Percentiles rank a stretch among this genome's conserved stretches.
These are phyloP conservation scores for roundworm (Caenorhabditis elegans) DNA, from an alignment of 1,140 invertebrate genomes.

Conservation along the genomic window DNA sequence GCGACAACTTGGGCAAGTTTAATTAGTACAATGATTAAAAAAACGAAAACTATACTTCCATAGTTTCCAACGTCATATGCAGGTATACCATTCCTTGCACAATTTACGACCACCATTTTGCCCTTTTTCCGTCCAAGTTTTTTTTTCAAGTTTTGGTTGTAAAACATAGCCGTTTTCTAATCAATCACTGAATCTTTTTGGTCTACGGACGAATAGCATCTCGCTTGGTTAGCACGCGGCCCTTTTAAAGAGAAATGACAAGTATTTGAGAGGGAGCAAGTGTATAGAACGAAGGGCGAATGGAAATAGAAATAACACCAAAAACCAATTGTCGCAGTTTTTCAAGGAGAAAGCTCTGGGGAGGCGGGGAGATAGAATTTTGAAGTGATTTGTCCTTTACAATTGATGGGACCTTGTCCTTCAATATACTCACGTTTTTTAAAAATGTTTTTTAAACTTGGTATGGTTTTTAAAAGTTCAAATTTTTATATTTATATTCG, in stretches of 20 bases:
- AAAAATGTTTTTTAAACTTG: too few relatives aligned
- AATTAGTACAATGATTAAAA: too few relatives aligned
- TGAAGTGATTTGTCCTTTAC: slow-evolving; percentile 11
- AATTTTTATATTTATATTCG: too few relatives aligned
- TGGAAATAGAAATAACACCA: background rate
- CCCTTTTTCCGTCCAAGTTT: too few relatives aligned
- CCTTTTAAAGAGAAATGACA: background rate
- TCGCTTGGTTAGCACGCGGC: background rate
- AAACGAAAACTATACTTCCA: too few relatives aligned
- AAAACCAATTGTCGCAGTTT: slow-evolving; percentile 1
- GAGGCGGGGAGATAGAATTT: slow-evolving; percentile 20
- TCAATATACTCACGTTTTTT: too few relatives aligned
- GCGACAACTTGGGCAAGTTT: too few relatives aligned
- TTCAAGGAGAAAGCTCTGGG: background rate
- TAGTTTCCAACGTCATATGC: too few relatives aligned
- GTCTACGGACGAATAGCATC: background rate
- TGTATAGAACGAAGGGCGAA: background rate
- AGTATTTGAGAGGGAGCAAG: background rate
- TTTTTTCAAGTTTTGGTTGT: background rate
- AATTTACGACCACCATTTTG: too few relatives aligned
- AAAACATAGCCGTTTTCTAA: background rate
- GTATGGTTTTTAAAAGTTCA: too few relatives aligned
- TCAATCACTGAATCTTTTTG: background rate
- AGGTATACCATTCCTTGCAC: too few relatives aligned
- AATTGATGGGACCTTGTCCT: background rate